Conservation (phyloP, 2,797 vertebrate genomes). For the Coregonus suidteri region DNA sequence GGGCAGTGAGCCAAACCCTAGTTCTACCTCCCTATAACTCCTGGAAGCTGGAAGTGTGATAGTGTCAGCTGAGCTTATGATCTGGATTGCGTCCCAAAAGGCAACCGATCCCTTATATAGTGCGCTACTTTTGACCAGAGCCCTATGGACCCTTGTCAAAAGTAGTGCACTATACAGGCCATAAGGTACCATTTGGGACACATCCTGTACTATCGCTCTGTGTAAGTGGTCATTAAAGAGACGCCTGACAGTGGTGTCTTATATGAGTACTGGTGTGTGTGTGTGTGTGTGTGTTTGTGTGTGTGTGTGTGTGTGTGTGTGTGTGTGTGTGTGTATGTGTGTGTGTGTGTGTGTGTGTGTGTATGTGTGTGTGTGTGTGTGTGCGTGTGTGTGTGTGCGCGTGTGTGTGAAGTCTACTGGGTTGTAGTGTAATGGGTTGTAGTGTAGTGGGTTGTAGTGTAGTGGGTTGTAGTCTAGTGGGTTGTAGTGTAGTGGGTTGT, state of each 20-base stretch:
- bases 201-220: slow-evolving; percentile 63
- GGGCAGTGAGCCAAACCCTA: slow-evolving; percentile 66
- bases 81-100: not conserved
- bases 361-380: not conserved
- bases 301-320: no score
- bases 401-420: no score
- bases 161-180: not conserved
- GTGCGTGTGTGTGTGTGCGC: no score
- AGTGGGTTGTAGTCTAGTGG: no score
- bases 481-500: no score
- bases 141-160: not conserved
- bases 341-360: no score
- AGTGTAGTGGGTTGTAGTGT: no score
- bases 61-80: slow-evolving; percentile 35
- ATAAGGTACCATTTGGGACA: not conserved
- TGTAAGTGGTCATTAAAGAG: slow-evolving; percentile 76
- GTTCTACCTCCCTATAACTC: slow-evolving; percentile 64
- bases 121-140: not conserved
- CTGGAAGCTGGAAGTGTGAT: slow-evolving; percentile 58
- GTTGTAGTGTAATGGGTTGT: no score
- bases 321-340: no score
- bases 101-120: not conserved
- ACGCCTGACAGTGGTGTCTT: slow-evolving; percentile 62
- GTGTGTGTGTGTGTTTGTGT: no score
- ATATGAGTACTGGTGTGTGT: slow-evolving; percentile 44